These are phyloP conservation scores for Gambusia affinis DNA, from an alignment of 2,113 vertebrate species.

Conservation along the genomic window DNA sequence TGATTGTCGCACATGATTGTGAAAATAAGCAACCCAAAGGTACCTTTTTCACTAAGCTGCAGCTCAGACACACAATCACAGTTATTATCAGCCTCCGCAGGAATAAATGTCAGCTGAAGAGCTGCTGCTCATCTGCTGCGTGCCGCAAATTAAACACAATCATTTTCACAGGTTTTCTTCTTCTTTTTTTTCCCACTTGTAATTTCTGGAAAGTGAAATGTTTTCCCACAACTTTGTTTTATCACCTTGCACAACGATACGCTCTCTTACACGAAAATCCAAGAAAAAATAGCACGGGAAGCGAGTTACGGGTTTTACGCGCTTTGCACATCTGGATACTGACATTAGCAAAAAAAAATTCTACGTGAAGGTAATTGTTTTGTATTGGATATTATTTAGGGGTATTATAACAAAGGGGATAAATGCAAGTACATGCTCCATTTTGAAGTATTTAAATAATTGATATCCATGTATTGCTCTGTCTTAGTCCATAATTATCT, in stretches of 20 bases:
- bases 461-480: too few relatives aligned
- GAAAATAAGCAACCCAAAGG: slow-evolving; percentile 74
- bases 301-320: neutral
- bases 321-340: neutral
- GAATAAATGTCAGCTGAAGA: slow-evolving; percentile 36
- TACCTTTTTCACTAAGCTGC: slow-evolving; percentile 63
- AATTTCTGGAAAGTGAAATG: neutral
- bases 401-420: neutral
- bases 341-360: neutral
- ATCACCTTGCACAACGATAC: neutral
- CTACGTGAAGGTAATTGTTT: neutral
- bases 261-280: too few relatives aligned
- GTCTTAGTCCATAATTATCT: too few relatives aligned
- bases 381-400: neutral
- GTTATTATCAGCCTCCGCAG: slow-evolving; percentile 47
- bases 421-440: neutral
- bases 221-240: neutral
- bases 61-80: slow-evolving; percentile 62
- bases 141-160: slow-evolving; percentile 7
- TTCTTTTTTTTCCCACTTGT: neutral
- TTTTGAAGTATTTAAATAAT: neutral
- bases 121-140: slow-evolving; percentile 18
- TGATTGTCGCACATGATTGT: slow-evolving; percentile 69
- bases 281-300: too few relatives aligned
- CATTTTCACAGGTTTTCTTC: neutral